Evolutionary conservation across 2,113 vertebrate genomes (phyloP).

Genomic region (Prochilodus magdalenae): DNA sequence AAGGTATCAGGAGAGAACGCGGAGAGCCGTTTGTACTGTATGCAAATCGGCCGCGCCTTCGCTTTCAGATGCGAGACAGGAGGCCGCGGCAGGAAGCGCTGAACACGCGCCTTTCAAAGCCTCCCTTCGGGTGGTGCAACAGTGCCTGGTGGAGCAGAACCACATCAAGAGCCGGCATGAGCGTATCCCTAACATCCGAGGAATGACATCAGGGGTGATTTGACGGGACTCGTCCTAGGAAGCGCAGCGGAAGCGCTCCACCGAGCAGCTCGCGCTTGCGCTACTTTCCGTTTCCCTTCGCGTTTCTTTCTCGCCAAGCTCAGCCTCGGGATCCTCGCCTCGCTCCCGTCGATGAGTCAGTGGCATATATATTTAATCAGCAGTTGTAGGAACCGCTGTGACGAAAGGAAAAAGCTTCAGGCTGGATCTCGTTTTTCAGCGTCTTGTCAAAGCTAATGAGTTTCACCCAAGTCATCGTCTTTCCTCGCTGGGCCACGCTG

Average conservation of each 20-base stretch:
- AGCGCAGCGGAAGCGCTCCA: neutral
- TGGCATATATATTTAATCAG: constrained; percentile 19
- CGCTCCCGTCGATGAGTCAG: neutral
- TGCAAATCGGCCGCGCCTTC: constrained; percentile 21
- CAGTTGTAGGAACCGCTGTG: neutral
- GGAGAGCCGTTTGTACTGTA: neutral
- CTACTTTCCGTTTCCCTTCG: neutral
- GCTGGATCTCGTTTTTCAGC: neutral
- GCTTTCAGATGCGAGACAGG: constrained; percentile 15
- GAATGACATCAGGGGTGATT: constrained; percentile 11
- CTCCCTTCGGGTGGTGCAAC: constrained; percentile 11
- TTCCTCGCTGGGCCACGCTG: neutral
- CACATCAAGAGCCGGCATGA: constrained; percentile 18
- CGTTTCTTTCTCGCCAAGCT: neutral
- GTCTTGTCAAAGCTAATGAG: constrained; percentile 1
- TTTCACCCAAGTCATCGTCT: neutral
- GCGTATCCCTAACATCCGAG: constrained; percentile 18
- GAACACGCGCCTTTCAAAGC: constrained; percentile 38
- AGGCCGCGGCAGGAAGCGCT: constrained; percentile 12
- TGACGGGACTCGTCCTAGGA: constrained; percentile 33
- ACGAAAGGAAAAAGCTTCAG: neutral
- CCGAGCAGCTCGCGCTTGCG: neutral
- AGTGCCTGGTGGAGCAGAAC: neutral
- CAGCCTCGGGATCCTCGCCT: neutral
- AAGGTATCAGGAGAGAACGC: constrained; percentile 19